Conservation (phyloP, 2,888 invertebrate species). For the Cecidostiba fungosa region DNA sequence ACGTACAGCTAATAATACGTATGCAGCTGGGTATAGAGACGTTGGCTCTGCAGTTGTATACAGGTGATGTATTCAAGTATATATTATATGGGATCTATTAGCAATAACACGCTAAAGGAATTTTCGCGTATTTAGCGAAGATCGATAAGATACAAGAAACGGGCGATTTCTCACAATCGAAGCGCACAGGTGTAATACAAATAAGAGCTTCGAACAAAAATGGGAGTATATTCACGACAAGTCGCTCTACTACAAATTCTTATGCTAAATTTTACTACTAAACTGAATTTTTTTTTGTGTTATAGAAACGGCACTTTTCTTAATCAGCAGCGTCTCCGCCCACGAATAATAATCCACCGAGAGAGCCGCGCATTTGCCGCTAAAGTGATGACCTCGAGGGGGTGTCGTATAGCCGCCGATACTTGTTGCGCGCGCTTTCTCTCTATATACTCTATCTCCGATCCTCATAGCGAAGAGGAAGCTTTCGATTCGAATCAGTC, state of each 20-base stretch:
- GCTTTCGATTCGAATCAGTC: slow-evolving; percentile 28
- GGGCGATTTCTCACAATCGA: neutral
- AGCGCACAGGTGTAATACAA: neutral
- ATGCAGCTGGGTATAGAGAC: neutral
- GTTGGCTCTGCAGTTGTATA: neutral
- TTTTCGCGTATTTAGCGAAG: slow-evolving; percentile 7
- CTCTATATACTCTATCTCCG: neutral
- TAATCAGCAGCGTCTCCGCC: neutral
- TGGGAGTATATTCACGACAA: neutral
- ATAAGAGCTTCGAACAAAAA: neutral
- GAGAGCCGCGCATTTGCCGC: neutral
- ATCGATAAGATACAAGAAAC: slow-evolving; percentile 25
- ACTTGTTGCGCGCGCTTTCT: slow-evolving; percentile 24
- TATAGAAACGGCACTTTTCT: neutral
- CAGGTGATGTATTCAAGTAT: neutral
- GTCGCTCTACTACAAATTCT: too few species aligned
- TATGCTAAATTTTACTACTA: too few species aligned
- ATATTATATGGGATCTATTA: neutral
- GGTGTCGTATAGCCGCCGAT: neutral
- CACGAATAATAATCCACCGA: neutral
- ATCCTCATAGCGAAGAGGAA: neutral
- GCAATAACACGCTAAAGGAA: neutral
- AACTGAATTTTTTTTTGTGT: too few species aligned
- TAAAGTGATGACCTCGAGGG: neutral
- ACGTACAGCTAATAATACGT: neutral